Base-by-base conservation (phyloP, 2,888 invertebrate species). In the Pantelozetes paolii region DNA sequence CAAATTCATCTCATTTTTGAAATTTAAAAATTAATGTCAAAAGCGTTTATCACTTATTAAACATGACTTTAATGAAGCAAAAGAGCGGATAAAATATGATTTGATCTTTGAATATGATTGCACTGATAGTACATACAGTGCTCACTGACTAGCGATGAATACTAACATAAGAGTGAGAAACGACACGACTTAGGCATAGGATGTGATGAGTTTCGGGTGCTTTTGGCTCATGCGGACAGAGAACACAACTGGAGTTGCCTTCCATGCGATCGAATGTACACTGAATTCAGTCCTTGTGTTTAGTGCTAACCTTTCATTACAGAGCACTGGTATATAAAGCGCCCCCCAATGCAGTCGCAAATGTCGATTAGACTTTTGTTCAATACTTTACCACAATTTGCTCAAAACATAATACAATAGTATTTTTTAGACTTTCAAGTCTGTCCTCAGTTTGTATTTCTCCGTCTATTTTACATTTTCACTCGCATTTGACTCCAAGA, bases 211-310 rank as follows among this genome's bases (percentile, higher is more conserved):
- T 64, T 64, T 64, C 28, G 30, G 64, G 36, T 18, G 64, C 64
- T 40, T 64, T 64, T 32, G 64, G 32, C 30, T 64, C 64, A 64
- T 64, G 64, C 64, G 64, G 64, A 64, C 40, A 64, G 30, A 64
- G 64, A 64, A 54, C 26, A 26, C n/a, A 54, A 57, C 40, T 64
- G 26, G 28, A 62, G 62, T 36, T 40, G 20, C 64, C 11, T 40
- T 64, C 11, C 18, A 64, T 40, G 64, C 64, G 64, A 64, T 64
- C 64, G 20, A 64, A 64, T 64, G 40, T 28, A 32, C 64, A 40
- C 20, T 64, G 20, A 6, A 64, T 64, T 64, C 36, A 40, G 36
- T 64, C n/a, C 20, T 64, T 18, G 36, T 64, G 40, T 64, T 20
- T 23, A 30, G 64, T 64, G 57, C 57, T 57, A 57, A 57, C 57